These are phyloP conservation scores for Clarias fuscus DNA, from an alignment of 2,797 vertebrate genomes.

Conservation along the genomic window DNA sequence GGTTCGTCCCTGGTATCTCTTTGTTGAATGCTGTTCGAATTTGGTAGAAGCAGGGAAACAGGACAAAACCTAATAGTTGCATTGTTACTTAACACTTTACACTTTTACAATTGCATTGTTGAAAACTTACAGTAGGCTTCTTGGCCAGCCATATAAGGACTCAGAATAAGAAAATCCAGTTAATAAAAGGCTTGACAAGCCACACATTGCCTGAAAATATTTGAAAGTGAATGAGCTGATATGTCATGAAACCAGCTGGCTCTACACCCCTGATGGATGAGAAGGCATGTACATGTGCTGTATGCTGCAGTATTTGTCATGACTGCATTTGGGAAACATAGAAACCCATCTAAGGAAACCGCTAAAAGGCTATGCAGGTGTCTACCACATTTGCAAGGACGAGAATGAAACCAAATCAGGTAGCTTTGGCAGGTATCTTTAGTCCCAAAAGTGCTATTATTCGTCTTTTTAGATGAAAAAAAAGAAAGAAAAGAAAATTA, in stretches of 20 bases:
- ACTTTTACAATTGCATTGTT: too few relatives aligned
- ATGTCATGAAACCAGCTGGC: neutral
- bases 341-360: neutral
- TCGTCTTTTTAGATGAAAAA: too few relatives aligned
- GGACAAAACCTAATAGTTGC: neutral
- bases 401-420: neutral
- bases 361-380: neutral
- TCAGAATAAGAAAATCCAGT: neutral
- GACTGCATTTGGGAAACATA: neutral
- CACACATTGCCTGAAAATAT: neutral
- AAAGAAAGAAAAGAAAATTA: too few relatives aligned
- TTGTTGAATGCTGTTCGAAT: neutral
- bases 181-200: neutral
- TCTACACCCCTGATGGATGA: neutral
- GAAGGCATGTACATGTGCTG: neutral
- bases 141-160: neutral
- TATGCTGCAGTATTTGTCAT: neutral
- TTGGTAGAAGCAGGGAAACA: neutral
- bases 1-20: neutral
- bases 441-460: neutral
- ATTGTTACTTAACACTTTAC: neutral
- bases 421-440: neutral
- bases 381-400: neutral
- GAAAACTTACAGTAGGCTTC: neutral
- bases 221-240: neutral